phyloP scores from a whole-genome alignment of 2,113 vertebrate species.

The Cebus imitator region DNA sequence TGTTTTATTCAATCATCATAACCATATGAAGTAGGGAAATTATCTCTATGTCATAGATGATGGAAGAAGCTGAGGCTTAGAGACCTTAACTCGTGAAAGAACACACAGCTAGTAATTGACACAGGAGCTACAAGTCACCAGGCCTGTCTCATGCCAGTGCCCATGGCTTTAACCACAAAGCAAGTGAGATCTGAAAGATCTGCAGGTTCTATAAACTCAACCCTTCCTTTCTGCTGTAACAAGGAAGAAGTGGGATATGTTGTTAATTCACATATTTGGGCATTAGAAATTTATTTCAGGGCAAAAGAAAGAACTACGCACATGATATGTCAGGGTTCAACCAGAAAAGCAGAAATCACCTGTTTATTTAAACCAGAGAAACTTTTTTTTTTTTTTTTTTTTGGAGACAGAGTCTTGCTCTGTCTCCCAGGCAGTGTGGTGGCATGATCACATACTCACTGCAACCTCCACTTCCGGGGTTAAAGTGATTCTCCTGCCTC shows the following conservation, averaged over 20 bases:
- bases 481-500: too few species aligned
- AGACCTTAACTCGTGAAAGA: background rate
- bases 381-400: background rate
- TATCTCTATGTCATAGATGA: background rate
- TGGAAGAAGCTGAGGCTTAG: background rate
- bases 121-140: background rate
- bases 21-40: background rate
- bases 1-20: background rate
- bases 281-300: background rate
- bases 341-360: constrained; percentile 11
- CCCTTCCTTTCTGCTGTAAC: background rate
- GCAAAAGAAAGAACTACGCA: background rate
- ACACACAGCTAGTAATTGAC: background rate
- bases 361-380: background rate
- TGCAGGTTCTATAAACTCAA: background rate
- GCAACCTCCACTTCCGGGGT: too few species aligned
- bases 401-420: too few species aligned
- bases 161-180: background rate
- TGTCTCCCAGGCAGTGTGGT: too few species aligned
- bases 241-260: background rate
- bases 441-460: too few species aligned
- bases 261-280: background rate
- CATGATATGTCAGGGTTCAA: background rate
- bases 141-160: background rate
- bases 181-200: background rate